Conservation (phyloP, 2,113 vertebrate species). For the Protobothrops mucrosquamatus region DNA sequence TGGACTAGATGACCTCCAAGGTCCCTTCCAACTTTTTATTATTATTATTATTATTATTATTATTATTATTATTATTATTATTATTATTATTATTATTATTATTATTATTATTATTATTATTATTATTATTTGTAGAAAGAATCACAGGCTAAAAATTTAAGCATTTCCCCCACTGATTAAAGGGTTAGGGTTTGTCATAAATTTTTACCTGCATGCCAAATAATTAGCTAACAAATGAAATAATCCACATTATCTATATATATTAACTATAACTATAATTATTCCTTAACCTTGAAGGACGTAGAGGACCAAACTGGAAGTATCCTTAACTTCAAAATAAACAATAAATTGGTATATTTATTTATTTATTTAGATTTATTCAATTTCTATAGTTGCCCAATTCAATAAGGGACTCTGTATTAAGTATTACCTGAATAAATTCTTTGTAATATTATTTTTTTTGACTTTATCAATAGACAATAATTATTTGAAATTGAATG, state of each 20-base stretch:
- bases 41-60: too few species aligned
- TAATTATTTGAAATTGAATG: background rate
- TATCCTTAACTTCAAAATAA: background rate
- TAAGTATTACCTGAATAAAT: background rate
- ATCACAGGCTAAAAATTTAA: background rate
- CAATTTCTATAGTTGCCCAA: too few species aligned
- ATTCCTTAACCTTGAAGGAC: background rate
- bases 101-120: too few species aligned
- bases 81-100: too few species aligned
- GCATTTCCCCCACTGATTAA: background rate
- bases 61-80: too few species aligned
- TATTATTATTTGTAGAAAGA: background rate
- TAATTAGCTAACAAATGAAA: background rate
- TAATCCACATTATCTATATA: background rate
- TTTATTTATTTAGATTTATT: too few species aligned
- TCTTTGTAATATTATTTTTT: background rate
- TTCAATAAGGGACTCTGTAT: background rate
- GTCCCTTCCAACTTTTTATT: too few species aligned
- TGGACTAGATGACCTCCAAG: too few species aligned
- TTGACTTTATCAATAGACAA: background rate
- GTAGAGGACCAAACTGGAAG: background rate
- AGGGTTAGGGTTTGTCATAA: background rate
- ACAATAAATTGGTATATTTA: background rate
- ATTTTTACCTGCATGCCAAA: background rate
- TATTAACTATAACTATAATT: background rate